Evolutionary conservation across 2,797 vertebrate genomes (phyloP), one percentile per base, ranked within the genome.

Genomic region (Coluber constrictor): DNA sequence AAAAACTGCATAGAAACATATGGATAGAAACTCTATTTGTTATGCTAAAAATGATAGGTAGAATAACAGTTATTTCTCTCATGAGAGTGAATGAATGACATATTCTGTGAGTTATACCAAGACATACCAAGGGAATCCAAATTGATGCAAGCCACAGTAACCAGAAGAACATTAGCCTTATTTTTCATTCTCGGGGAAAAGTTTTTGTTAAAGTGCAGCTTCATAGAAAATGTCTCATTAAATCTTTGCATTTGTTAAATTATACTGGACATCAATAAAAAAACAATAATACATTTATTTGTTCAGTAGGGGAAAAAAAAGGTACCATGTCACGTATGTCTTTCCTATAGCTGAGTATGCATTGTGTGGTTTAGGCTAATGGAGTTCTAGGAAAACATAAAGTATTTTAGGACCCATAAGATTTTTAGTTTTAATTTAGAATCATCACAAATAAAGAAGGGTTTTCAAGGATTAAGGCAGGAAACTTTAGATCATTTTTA

Each of bases 231-330:
- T 93, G 66, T 27, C 12, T 90, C 60, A 27, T 16, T 93, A 93
- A 90, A 90, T 51, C 83, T 86, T 51, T 92, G 29, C 32, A 93
- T 57, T 90, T 88, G 43, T 91, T 91, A 37, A 79, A 51, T 87
- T 90, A n/a, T 57, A 25, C 25, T 89, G 27, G 32, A 83, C 32
- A 61, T 51, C 79, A 70, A 74, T 93, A 90, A 93, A 93, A 93
- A 93, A 55, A 37, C 32, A 55, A 37, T n/a, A 15, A 37, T 32
- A 57, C 56, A 6, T 90, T 27, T 59, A 59, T 43, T 88, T 87
- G 57, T 86, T 56, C 10, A 43, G 59, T 13, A 54, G 55, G 20
- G 79, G 20, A 79, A 51, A 56, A 74, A 86, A 63, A 27, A n/a
- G 12, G 61, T 1, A 63, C 27, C 61, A 7, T 27, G 60, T 9